A percentile compares a stretch with the other conserved stretches of the same genome.
phyloP scores from a whole-genome alignment of 1,140 invertebrate genomes.

The Nautilus pompilius region DNA sequence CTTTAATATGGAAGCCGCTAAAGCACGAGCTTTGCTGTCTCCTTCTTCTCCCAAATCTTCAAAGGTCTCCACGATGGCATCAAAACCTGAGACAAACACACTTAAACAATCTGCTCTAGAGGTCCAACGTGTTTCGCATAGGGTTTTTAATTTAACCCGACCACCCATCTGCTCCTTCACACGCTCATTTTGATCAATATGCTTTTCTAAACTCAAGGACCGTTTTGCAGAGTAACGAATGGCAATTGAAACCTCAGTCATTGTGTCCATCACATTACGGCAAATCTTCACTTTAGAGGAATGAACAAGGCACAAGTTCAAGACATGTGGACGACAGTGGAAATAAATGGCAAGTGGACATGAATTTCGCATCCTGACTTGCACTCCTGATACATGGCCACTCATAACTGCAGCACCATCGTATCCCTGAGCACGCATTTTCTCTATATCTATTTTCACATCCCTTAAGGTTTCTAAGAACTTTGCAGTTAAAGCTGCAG shows the following conservation, averaged over 20 bases:
- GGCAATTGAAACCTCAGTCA: conserved; percentile 12
- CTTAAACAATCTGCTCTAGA: conserved; percentile 5
- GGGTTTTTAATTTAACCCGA: background rate
- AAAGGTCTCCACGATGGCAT: too few species aligned
- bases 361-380: conserved; percentile 5
- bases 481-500: too few species aligned
- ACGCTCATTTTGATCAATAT: background rate
- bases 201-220: background rate
- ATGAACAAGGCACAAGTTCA: conserved; percentile 20
- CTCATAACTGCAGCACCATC: conserved; percentile 14
- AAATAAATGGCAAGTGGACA: conserved; percentile 10
- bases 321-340: conserved; percentile 16
- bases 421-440: conserved; percentile 10
- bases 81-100: conserved; percentile 11
- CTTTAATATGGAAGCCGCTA: too few species aligned
- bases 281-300: background rate
- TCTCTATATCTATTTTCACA: background rate
- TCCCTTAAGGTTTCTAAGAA: too few species aligned
- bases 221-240: conserved; percentile 15
- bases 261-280: conserved; percentile 11
- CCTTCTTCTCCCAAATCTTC: too few species aligned
- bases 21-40: too few species aligned
- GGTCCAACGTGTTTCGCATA: conserved; percentile 14
- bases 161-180: conserved; percentile 7
- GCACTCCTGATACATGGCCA: conserved; percentile 4